Base-by-base conservation (phyloP, 2,888 invertebrate genomes). In the Mimumesa dahlbomi region DNA sequence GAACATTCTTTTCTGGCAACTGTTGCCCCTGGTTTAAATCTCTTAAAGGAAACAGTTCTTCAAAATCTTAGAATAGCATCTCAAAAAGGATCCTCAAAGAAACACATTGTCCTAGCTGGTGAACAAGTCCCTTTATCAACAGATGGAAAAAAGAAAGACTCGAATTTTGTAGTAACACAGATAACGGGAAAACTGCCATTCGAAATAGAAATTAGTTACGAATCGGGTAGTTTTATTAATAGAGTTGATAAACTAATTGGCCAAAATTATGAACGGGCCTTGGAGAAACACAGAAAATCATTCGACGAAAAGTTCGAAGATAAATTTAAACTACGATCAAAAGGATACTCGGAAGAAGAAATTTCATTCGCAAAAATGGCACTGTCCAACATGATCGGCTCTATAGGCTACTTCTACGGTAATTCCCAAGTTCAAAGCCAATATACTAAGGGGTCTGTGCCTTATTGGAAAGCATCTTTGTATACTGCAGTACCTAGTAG, bases 371-470 rank as follows among this genome's bases (percentile, higher is more conserved):
- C 97, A 0, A 93, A 95, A 84, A 94, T 96, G 16, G 96, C 96
- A 0, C 88, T 99, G 49, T 97, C 98, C 68, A 99, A 98, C 88
- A 94, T 99, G 94, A 82, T 99, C 0, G 99, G 99, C 0, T 95
- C 98, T 0, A 94, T 99, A 64, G 99, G 99, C 0, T 99, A 98
- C 88, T 99, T 99, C 90, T 96, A 97, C 90, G 99, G 99, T 0
- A 92, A 94, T 0, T 96, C 97, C 0, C 91, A 94, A 45, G 99
- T 99, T 0, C 94, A 94, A 84, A 96, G 96, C 1, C 90, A 91
- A 29, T 93, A 95, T 81, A 97, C 95, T 0, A 92, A 93, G 73
- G 95, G 95, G 66, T 96, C 98, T 0, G 96, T 98, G 7, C 94
- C 95, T 0, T 99, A 99, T 86, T 99, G 99, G 97, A 94, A 94